Percentiles rank a stretch among this genome's conserved stretches.
Conservation (phyloP, 1,140 invertebrate genomes). For the Zaprionus nigranus region DNA sequence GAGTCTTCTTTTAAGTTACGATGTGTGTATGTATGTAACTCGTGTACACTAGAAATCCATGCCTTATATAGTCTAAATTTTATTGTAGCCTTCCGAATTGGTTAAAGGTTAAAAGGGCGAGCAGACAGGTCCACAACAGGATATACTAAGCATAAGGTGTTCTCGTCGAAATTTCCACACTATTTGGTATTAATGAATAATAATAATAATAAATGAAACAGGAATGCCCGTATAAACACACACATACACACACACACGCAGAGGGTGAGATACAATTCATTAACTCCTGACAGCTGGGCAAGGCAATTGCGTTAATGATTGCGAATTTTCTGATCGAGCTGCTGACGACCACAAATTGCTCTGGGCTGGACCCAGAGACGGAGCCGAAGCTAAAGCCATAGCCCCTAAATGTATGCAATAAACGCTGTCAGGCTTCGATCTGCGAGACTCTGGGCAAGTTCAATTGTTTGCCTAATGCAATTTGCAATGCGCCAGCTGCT, state of each 20-base stretch:
- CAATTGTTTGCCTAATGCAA: conserved; percentile 74
- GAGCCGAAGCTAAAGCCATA: not conserved
- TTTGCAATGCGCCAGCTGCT: conserved; percentile 50
- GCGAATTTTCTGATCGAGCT: conserved; percentile 20
- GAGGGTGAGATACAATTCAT: not conserved
- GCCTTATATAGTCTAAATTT: no score
- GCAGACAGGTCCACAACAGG: no score
- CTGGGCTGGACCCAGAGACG: no score
- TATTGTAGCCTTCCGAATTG: no score
- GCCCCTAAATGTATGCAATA: conserved; percentile 61
- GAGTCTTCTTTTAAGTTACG: no score
- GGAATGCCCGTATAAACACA: not conserved
- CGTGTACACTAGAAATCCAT: no score
- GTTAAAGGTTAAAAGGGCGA: no score
- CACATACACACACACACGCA: conserved; percentile 8
- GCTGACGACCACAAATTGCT: conserved; percentile 21
- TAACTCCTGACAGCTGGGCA: conserved; percentile 18
- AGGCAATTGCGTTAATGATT: conserved; percentile 59
- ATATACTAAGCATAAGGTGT: no score
- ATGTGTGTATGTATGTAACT: no score
- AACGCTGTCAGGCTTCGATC: conserved; percentile 50
- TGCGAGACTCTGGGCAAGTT: conserved; percentile 26
- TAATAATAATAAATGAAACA: no score
- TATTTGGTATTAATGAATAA: no score
- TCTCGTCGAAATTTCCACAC: no score